Percentiles rank a stretch among this genome's conserved stretches.
These are phyloP conservation scores for Meriones psammophilus DNA, from an alignment of 2,797 vertebrate genomes.

Conservation along the genomic window DNA sequence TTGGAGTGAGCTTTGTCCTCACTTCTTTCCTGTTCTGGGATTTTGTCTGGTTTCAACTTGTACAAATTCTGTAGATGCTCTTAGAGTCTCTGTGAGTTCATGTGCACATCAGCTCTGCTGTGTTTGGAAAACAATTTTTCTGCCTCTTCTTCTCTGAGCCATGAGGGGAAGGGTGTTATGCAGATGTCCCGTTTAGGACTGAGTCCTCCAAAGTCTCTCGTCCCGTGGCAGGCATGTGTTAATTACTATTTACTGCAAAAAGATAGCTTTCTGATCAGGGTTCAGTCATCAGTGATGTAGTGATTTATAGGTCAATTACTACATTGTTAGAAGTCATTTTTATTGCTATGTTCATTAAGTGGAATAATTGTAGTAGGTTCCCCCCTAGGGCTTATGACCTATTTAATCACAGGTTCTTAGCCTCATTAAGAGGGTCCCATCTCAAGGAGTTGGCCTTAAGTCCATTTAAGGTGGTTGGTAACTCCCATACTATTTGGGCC, in stretches of 20 bases:
- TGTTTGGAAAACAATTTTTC: too few species aligned
- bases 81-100: not conserved
- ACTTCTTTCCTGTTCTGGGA: not conserved
- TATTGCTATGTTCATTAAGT: not conserved
- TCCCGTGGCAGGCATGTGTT: not conserved
- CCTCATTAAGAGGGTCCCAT: not conserved
- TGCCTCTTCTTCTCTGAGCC: not conserved
- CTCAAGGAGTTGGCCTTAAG: not conserved
- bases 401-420: too few species aligned
- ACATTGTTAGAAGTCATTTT: not conserved
- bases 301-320: not conserved
- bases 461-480: not conserved
- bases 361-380: not conserved
- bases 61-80: not conserved
- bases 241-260: not conserved
- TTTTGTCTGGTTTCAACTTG: not conserved
- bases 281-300: not conserved
- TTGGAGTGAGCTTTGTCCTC: not conserved
- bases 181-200: not conserved
- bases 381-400: not conserved
- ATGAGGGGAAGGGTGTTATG: not conserved
- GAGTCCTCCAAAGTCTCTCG: not conserved
- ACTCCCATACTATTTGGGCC: not conserved
- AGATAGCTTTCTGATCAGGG: not conserved
- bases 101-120: not conserved